These are phyloP conservation scores for Drosophila macrospina DNA, from an alignment of 2,888 invertebrate genomes.

Conservation along the genomic window DNA sequence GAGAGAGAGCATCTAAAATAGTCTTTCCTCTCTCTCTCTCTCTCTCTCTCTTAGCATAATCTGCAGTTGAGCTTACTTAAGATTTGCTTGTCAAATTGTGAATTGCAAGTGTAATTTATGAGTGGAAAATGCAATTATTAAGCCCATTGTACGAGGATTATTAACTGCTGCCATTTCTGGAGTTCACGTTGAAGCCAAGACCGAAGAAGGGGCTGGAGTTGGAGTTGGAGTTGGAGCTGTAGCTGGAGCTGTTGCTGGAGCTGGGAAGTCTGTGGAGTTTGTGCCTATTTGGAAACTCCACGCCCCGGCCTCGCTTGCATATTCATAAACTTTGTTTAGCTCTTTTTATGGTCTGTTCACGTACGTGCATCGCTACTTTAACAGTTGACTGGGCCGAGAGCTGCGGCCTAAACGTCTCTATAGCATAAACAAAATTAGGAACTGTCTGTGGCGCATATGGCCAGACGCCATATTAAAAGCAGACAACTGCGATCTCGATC, in stretches of 20 bases:
- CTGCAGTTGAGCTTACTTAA: not conserved
- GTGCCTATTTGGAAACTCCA: conserved; percentile 60
- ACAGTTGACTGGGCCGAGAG: conserved; percentile 13
- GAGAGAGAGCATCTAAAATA: too few relatives aligned
- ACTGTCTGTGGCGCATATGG: conserved; percentile 62
- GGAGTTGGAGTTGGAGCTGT: not conserved
- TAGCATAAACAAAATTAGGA: conserved; percentile 61
- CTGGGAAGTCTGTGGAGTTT: conserved; percentile 21
- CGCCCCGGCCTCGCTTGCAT: conserved; percentile 68
- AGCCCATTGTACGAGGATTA: conserved; percentile 49
- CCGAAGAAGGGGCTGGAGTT: not conserved
- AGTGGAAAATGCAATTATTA: conserved; percentile 1
- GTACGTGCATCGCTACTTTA: conserved; percentile 27
- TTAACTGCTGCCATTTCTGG: conserved; percentile 40
- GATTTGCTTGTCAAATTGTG: not conserved
- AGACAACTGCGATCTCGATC: not conserved
- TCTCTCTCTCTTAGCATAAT: too few relatives aligned
- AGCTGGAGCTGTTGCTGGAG: not conserved
- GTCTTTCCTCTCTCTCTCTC: too few relatives aligned
- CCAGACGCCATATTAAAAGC: conserved; percentile 68
- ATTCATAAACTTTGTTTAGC: conserved; percentile 69
- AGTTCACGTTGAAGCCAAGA: not conserved
- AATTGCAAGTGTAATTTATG: not conserved
- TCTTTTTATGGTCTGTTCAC: conserved; percentile 66
- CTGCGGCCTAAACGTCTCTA: conserved; percentile 59